These are phyloP conservation scores for Sinocyclocheilus rhinocerous DNA, from an alignment of 2,113 vertebrate species.

Conservation along the genomic window DNA sequence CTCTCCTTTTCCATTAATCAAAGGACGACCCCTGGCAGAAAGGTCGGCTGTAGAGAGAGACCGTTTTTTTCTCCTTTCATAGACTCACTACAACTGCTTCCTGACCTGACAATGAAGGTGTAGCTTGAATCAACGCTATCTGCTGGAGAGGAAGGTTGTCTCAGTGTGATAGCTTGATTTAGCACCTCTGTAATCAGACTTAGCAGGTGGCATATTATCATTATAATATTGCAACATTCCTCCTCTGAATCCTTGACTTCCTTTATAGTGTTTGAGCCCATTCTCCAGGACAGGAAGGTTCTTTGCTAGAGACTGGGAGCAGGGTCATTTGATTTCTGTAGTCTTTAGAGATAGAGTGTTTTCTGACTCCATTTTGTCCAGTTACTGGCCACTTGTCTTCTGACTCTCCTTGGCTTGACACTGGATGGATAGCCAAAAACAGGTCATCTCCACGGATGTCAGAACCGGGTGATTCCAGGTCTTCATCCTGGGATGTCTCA, in stretches of 20 bases:
- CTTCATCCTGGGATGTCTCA: slow-evolving; percentile 73
- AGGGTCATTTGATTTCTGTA: slow-evolving; percentile 60
- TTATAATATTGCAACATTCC: slow-evolving; percentile 26
- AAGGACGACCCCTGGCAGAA: too few species aligned
- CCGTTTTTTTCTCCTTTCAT: slow-evolving; percentile 60
- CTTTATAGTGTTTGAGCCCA: background rate
- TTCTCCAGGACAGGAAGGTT: slow-evolving; percentile 65
- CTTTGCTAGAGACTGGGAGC: slow-evolving; percentile 64
- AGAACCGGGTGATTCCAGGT: slow-evolving; percentile 66
- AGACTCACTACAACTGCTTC: slow-evolving; percentile 60
- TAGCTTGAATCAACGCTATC: slow-evolving; percentile 78
- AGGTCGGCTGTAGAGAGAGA: slow-evolving; percentile 72
- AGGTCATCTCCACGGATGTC: slow-evolving; percentile 67
- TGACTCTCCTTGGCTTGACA: slow-evolving; percentile 71
- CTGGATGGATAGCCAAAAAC: slow-evolving; percentile 67
- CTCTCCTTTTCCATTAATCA: too few species aligned
- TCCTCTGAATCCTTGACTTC: slow-evolving; percentile 33
- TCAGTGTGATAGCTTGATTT: slow-evolving; percentile 64
- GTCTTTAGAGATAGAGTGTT: slow-evolving; percentile 31
- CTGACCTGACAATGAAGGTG: slow-evolving; percentile 75
- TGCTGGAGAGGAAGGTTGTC: slow-evolving; percentile 71
- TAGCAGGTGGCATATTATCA: background rate
- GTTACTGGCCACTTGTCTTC: slow-evolving; percentile 66
- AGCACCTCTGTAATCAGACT: background rate
- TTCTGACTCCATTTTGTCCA: slow-evolving; percentile 53